Percentiles rank a stretch among this genome's conserved stretches.
phyloP scores from a whole-genome alignment of 2,888 invertebrate genomes.

The Heliconius ismenius region DNA sequence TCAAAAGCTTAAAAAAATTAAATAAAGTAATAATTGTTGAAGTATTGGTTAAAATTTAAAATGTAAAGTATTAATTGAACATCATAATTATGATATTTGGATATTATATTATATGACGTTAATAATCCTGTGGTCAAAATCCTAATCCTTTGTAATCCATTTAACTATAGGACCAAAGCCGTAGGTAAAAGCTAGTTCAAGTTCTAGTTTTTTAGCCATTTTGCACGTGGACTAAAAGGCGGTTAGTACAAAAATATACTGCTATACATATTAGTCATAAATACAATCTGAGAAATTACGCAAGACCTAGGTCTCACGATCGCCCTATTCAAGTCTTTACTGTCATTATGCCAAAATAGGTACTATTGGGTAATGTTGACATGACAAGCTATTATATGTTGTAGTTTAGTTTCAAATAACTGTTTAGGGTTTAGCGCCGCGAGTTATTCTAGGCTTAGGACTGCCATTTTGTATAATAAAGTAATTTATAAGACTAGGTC shows the following conservation, averaged over 20 bases:
- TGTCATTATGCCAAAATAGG: conserved; percentile 27
- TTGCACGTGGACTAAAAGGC: conserved; percentile 4
- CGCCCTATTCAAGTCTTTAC: conserved; percentile 18
- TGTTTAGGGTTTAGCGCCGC: conserved; percentile 42
- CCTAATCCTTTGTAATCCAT: no score
- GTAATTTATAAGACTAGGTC: not conserved
- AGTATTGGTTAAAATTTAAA: no score
- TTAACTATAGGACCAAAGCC: no score
- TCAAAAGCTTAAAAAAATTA: no score
- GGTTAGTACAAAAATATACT: not conserved
- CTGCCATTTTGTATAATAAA: conserved; percentile 40
- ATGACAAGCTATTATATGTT: conserved; percentile 35
- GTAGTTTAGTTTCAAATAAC: conserved; percentile 33
- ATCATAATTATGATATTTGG: no score
- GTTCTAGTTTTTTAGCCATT: no score
- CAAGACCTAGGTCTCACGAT: conserved; percentile 20
- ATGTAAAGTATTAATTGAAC: no score
- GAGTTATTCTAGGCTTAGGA: conserved; percentile 47
- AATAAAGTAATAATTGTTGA: no score
- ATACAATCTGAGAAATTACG: conserved; percentile 18
- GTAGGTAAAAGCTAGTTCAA: not conserved
- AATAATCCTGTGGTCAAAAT: no score
- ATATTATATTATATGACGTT: no score
- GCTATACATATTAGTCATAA: conserved; percentile 18
- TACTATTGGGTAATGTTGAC: conserved; percentile 9